phyloP scores from a whole-genome alignment of 35 echinoderm and acorn worm species.

The Lytechinus variegatus region DNA sequence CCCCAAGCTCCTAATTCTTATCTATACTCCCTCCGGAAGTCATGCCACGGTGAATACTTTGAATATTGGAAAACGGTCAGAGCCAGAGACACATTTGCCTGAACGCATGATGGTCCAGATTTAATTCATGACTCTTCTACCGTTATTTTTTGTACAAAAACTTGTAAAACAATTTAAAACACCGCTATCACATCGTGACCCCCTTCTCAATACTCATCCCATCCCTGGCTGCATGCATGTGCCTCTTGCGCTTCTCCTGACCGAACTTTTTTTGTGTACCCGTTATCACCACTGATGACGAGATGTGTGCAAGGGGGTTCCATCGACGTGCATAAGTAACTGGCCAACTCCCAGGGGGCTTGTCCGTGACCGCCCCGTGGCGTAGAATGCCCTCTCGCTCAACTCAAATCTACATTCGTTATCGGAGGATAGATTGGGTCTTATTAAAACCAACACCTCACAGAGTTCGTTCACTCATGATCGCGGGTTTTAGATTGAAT shows the following conservation, averaged over 20 bases:
- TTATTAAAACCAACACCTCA: not conserved
- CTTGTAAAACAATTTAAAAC: too few species aligned
- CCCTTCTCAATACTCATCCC: not conserved
- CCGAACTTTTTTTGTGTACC: not conserved
- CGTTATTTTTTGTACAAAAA: too few species aligned
- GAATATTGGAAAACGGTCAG: too few species aligned
- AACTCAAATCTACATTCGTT: not conserved
- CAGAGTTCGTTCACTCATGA: not conserved
- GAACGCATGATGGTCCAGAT: too few species aligned
- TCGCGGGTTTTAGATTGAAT: not conserved
- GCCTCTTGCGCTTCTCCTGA: not conserved
- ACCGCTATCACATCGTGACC: not conserved
- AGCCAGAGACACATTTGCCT: too few species aligned
- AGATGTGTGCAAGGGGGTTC: not conserved
- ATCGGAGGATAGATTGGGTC: not conserved
- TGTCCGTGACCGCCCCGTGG: constrained; percentile 18
- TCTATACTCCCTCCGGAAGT: too few species aligned
- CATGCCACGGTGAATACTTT: too few species aligned
- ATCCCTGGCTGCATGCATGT: not conserved
- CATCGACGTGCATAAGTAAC: not conserved
- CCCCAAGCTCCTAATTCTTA: too few species aligned
- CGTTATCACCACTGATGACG: not conserved
- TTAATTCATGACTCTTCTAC: too few species aligned
- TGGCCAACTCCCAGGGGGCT: not conserved
- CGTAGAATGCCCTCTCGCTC: not conserved